phyloP scores from a whole-genome alignment of 2,888 invertebrate genomes.

The Argyresthia albistria region DNA sequence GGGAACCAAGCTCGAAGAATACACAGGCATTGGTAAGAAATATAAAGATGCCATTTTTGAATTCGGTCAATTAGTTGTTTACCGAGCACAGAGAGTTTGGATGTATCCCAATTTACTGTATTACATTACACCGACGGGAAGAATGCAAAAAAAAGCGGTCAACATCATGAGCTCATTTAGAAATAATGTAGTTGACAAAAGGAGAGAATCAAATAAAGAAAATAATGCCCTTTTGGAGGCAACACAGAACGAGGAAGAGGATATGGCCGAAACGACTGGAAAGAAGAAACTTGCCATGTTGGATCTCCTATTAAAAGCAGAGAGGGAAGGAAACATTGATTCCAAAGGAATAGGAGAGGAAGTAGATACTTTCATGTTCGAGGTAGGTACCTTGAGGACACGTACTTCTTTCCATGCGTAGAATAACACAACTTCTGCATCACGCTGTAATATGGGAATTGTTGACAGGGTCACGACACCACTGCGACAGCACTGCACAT shows the following conservation, averaged over 20 bases:
- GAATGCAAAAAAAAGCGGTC: conserved; percentile 46
- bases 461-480: conserved; percentile 10
- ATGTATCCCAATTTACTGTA: conserved; percentile 69
- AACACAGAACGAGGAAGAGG: conserved; percentile 13
- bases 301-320: conserved; percentile 60
- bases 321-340: conserved; percentile 53
- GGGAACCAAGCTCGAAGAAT: conserved; percentile 74
- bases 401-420: not conserved
- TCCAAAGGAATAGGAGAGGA: conserved; percentile 71
- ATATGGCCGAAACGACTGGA: conserved; percentile 24
- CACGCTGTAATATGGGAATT: not conserved
- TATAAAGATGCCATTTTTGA: conserved; percentile 73
- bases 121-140: conserved; percentile 55
- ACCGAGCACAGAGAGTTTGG: conserved; percentile 68
- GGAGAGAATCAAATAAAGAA: conserved; percentile 22
- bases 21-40: conserved; percentile 43
- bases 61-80: conserved; percentile 40
- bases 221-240: conserved; percentile 11
- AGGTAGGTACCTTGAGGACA: conserved; percentile 30
- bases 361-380: conserved; percentile 77
- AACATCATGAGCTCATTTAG: conserved; percentile 43
- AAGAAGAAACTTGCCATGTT: conserved; percentile 69
- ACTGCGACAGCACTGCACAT: conserved; percentile 10
- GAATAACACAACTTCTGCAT: not conserved
- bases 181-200: conserved; percentile 43